Conservation (phyloP, 2,113 vertebrate species). For the Eidolon helvum region DNA sequence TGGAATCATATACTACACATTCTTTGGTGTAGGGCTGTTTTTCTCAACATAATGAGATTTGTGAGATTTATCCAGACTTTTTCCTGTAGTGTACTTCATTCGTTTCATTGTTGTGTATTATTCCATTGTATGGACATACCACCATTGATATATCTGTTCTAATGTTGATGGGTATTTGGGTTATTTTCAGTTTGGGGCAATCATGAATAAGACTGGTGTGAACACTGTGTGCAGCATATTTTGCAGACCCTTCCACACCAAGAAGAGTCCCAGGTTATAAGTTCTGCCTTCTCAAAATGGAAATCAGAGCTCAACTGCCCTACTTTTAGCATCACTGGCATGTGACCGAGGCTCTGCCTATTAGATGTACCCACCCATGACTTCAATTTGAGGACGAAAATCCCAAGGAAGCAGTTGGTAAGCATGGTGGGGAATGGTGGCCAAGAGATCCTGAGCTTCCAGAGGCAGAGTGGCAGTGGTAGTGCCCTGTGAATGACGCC, state of each 20-base stretch:
- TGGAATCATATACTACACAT: neutral
- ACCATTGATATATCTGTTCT: neutral
- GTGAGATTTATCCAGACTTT: neutral
- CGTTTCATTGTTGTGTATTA: neutral
- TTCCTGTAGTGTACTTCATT: neutral
- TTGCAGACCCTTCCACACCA: neutral
- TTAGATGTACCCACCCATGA: neutral
- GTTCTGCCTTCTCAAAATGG: neutral
- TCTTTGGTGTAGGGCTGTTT: neutral
- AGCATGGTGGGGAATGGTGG: neutral
- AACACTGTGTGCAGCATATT: neutral
- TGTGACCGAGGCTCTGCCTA: neutral
- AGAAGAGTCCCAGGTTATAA: neutral
- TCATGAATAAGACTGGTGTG: neutral
- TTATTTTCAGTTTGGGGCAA: neutral
- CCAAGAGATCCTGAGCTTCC: neutral
- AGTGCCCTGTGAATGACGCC: neutral
- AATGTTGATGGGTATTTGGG: neutral
- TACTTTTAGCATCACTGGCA: neutral
- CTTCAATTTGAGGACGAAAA: neutral
- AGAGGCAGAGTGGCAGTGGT: neutral
- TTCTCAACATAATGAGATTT: neutral
- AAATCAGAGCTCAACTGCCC: neutral
- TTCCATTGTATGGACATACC: neutral
- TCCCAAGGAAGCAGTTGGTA: neutral